Evolutionary conservation across 2,888 invertebrate genomes (phyloP), one percentile per base, ranked within the genome.

Genomic region (Eristalis arbustorum): DNA sequence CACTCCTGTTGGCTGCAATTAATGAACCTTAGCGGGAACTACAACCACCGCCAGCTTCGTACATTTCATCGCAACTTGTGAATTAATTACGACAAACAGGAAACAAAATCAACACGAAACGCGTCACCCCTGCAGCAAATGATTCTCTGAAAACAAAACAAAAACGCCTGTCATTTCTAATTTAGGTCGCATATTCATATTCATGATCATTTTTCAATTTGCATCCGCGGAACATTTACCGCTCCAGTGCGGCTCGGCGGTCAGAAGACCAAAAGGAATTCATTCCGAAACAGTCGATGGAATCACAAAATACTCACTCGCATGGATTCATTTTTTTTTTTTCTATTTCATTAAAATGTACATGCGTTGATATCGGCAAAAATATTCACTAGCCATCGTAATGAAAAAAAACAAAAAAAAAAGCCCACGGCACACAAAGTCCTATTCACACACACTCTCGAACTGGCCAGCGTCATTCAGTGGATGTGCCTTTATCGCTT

Each of bases 391-490:
- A 28, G 18, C 40, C 18, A 61, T 42, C 66, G 42, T 28, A 57
- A 8, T 64, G 64, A 67, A 75, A 75, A 25, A 3, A 25, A 25
- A 25, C 25, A 18, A 49, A 49, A 18, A 66, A 66, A 34, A 28
- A 14, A 49, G 34, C 3, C 23, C 22, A 28, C n/a, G 11, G 6
- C 14, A 25, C 28, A 31, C 3, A 42, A 59, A 74, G 66, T 57
- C 66, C 25, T 49, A 49, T 49, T 49, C 49, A n/a, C 42, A 64
- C 56, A 66, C 66, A 59, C 57, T 66, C 18, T 22, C 18, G 37
- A 14, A 8, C 57, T 14, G 28, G 3, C 37, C 37, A 56, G 64
- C 67, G 67, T 75, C 75, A 75, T 37, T 75, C 67, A 23, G 42
- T 31, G 25, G 59, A 42, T 61, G 59, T 75, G 66, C 75, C 25